phyloP scores from a whole-genome alignment of 2,113 vertebrate genomes.

The Spilogale gracilis region DNA sequence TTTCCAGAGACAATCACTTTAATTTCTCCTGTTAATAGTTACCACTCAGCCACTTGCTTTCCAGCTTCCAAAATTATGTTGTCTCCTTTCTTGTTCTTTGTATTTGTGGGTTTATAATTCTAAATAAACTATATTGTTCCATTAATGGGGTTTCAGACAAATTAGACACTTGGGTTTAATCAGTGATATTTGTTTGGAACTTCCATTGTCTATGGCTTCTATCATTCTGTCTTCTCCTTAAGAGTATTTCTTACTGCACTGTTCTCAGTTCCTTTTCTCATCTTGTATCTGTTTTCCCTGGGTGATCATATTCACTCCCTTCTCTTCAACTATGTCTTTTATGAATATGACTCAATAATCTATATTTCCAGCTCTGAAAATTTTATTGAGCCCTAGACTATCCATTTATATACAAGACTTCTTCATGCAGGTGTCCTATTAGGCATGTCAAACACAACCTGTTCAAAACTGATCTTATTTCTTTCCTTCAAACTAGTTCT shows the following conservation, averaged over 20 bases:
- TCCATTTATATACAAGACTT: neutral
- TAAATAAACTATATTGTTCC: neutral
- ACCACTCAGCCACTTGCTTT: neutral
- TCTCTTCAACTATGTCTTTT: slow-evolving; percentile 1
- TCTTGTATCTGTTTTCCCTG: neutral
- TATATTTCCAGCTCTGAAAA: neutral
- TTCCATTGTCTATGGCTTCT: neutral
- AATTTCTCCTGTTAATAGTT: neutral
- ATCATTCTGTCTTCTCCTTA: neutral
- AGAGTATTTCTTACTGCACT: neutral
- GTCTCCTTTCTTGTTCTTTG: neutral
- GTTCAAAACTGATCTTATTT: neutral
- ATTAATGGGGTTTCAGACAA: neutral
- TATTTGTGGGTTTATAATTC: neutral
- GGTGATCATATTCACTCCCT: neutral
- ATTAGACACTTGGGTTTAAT: neutral
- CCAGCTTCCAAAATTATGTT: neutral
- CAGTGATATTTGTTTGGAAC: neutral
- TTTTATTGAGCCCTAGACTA: neutral
- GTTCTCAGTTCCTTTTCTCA: neutral
- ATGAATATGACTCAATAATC: neutral
- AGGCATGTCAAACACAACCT: neutral
- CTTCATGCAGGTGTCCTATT: neutral
- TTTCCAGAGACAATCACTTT: slow-evolving; percentile 14
- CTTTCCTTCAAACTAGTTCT: neutral